Conservation (phyloP, 2,888 invertebrate species). For the Nomada goodeniana region DNA sequence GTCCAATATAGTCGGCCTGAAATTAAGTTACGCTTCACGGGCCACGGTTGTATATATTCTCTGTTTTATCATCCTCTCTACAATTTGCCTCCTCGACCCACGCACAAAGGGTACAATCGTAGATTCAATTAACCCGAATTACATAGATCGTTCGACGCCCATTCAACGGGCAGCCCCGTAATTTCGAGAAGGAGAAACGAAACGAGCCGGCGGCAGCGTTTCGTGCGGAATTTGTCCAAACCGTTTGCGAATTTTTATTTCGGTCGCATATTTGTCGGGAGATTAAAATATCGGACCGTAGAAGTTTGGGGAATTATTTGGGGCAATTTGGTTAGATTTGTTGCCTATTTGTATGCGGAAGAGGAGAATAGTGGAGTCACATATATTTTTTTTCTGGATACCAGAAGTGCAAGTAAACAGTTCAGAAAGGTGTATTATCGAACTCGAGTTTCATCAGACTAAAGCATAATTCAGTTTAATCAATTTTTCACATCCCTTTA, state of each 20-base stretch:
- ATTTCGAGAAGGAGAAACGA: not conserved
- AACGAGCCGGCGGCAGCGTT: not conserved
- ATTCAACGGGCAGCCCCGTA: not conserved
- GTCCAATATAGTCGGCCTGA: constrained; percentile 18
- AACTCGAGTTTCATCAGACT: too few relatives aligned
- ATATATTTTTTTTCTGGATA: too few relatives aligned
- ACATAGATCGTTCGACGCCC: constrained; percentile 26
- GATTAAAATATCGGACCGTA: too few relatives aligned
- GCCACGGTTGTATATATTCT: constrained; percentile 11
- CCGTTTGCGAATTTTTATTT: not conserved
- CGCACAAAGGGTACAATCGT: constrained; percentile 26
- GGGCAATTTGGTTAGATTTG: not conserved
- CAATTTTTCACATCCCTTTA: too few relatives aligned
- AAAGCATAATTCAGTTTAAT: too few relatives aligned
- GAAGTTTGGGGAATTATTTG: not conserved
- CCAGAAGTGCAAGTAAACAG: too few relatives aligned
- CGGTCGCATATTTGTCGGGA: not conserved
- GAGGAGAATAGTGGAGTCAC: not conserved
- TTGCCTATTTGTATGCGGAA: not conserved
- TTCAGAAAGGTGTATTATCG: too few relatives aligned
- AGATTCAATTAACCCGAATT: constrained; percentile 44
- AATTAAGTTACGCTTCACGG: constrained; percentile 32
- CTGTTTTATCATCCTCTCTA: constrained; percentile 22
- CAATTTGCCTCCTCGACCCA: constrained; percentile 27
- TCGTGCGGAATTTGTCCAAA: not conserved